phyloP scores from a whole-genome alignment of 2,888 invertebrate genomes.

The Argyra leucocephala region DNA sequence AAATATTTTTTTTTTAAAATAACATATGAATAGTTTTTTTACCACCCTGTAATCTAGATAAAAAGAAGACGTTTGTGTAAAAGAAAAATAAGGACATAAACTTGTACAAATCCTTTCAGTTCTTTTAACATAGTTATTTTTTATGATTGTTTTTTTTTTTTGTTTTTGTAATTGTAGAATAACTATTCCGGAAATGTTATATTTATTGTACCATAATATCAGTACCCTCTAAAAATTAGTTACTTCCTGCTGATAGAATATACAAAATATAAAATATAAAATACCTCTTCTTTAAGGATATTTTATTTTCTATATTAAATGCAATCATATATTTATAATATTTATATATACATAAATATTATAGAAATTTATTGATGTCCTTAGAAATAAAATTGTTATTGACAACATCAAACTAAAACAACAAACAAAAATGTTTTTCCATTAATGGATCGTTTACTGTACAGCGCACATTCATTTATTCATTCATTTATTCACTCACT shows the following conservation, averaged over 20 bases:
- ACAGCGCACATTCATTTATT: no score
- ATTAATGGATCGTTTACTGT: constrained; percentile 3
- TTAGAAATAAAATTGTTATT: constrained; percentile 6
- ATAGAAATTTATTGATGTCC: neutral
- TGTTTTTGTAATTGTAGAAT: neutral
- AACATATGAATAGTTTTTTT: no score
- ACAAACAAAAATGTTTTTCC: neutral
- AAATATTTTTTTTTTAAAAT: no score
- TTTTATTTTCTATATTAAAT: neutral
- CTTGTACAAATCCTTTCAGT: neutral
- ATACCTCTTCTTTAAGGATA: neutral
- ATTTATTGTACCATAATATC: neutral
- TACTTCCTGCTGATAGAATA: neutral
- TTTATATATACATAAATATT: neutral
- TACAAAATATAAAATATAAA: neutral
- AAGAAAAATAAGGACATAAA: no score
- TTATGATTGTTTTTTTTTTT: neutral
- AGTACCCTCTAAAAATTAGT: neutral
- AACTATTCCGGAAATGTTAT: neutral
- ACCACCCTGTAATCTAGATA: no score
- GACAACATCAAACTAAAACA: neutral
- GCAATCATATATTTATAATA: neutral
- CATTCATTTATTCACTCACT: no score
- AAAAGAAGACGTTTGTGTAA: no score
- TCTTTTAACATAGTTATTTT: neutral